phyloP scores from a whole-genome alignment of 2,888 invertebrate species.

The Leptothorax acervorum region DNA sequence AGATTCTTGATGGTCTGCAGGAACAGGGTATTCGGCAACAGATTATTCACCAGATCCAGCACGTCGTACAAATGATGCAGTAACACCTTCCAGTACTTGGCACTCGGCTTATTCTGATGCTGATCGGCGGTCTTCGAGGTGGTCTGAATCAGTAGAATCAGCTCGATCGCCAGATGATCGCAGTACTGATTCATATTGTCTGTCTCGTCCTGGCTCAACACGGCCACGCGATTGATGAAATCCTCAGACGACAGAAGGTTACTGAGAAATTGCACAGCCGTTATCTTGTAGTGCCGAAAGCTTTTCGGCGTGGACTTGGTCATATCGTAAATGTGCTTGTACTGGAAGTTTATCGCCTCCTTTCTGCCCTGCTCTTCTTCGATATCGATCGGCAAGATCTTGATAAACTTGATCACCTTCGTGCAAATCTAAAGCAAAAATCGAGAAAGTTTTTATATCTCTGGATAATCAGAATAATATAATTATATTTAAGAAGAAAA shows the following conservation, averaged over 20 bases:
- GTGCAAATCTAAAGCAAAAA: constrained; percentile 86
- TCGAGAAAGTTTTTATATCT: background rate
- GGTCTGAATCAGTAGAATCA: constrained; percentile 89
- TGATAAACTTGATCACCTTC: constrained; percentile 89
- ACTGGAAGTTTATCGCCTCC: constrained; percentile 68
- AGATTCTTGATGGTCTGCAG: constrained; percentile 92
- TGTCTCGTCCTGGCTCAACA: constrained; percentile 86
- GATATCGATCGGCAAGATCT: constrained; percentile 89
- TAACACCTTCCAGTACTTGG: constrained; percentile 94
- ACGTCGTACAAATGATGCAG: constrained; percentile 91
- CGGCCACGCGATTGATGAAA: constrained; percentile 89
- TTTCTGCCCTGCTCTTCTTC: constrained; percentile 85
- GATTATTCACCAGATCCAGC: constrained; percentile 90
- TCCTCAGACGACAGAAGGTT: constrained; percentile 89
- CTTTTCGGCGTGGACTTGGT: constrained; percentile 90
- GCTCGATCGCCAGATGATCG: constrained; percentile 90
- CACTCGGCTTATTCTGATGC: constrained; percentile 86
- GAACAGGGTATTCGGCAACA: constrained; percentile 93
- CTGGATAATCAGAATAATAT: background rate
- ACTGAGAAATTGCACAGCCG: constrained; percentile 91
- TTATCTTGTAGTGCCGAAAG: constrained; percentile 94
- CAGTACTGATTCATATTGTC: constrained; percentile 88
- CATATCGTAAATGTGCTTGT: constrained; percentile 88
- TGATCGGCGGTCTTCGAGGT: constrained; percentile 89
- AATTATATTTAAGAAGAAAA: background rate